Evolutionary conservation across 2,797 vertebrate genomes (phyloP), one percentile per base, ranked within the genome.

Genomic region (Rhabdomys pumilio): DNA sequence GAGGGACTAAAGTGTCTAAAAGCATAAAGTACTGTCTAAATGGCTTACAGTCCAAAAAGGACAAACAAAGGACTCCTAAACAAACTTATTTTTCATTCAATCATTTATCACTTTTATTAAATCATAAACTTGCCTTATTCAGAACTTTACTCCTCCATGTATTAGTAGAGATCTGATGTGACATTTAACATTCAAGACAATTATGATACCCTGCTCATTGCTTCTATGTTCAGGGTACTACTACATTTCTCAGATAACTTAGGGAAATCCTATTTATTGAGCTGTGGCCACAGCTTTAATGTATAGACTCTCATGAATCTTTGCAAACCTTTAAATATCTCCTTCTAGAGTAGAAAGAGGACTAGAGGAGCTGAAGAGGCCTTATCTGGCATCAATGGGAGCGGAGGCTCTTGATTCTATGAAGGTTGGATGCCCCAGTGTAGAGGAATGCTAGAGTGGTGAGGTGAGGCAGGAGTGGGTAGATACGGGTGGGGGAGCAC

Each of bases 1-100:
- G 14, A 34, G 8, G 96, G 96, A 92, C 34, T 91, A 79, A 97
- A 97, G 95, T 77, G 59, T 92, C 96, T 97, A 90, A 90, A 94
- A 95, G 86, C 5, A 75, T 31, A 1, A 34, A 77, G 86, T 89
- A 77, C n/a, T 55, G 73, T 38, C 26, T 94, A n/a, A 94, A 89
- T 50, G 50, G 9, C 6, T 92, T 72, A 34, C 3, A 59, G 53
- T 57, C 50, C 10, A 65, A 63, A 65, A 95, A 95, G 20, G 19
- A 89, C 29, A 93, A 8, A 75, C 67, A 94, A 88, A 76, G 29
- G 5, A 50, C 14, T 83, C 57, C 47, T 73, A 65, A 77, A 93
- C 0, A 34, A 6, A 82, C 41, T 85, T 83, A 53, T 90, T 93
- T 91, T 91, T 94, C 41, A 88, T 50, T 94, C 8, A 47, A 10